Evolutionary conservation across 2,797 vertebrate genomes (phyloP), one percentile per base, ranked within the genome.

Genomic region (Novumbra hubbsi): DNA sequence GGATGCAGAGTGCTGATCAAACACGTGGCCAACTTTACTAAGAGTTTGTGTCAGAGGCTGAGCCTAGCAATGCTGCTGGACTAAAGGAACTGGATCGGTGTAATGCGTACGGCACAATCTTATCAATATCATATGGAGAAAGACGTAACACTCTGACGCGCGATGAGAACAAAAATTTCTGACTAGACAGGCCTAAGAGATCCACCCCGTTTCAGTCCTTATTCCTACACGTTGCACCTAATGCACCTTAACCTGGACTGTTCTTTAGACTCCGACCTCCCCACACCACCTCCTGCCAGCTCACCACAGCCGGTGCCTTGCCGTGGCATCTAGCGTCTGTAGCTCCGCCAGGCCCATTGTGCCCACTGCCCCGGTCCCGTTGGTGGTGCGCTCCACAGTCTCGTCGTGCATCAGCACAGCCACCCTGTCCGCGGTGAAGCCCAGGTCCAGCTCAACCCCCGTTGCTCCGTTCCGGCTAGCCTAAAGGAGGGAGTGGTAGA

Each of bases 351-450:
- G 94, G 1, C 90, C 93, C 85, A 97, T 75, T 70, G 94, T 93
- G 88, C 55, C 76, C 34, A 98, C 55, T 0, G 86, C 91, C 60
- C 97, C 97, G 3, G 92, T 92, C 19, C 96, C 96, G 21, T 98
- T 94, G 1, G 96, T 98, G 82, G 93, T 98, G 73, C 97, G 94
- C 27, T 98, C 96, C 0, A 98, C 94, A 0, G 95, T 97, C 21
- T 93, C 94, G n/a, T 98, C 97, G 0, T 97, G 96, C 96, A 98
- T 97, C 68, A 98, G 88, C 48, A 98, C 87, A 12, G 97, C 91
- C 65, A 96, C 83, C 0, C 95, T 95, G 0, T 98, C 96, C 0
- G 93, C 92, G 0, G 95, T 96, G 77, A 98, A 97, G 76, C 95
- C 95, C 80, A 98, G 70, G 84, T 98, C 97, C 89, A 98, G 69